A percentile compares a stretch with the other conserved stretches of the same genome.
phyloP scores from a whole-genome alignment of 2,888 invertebrate genomes.

The Nineta flava region DNA sequence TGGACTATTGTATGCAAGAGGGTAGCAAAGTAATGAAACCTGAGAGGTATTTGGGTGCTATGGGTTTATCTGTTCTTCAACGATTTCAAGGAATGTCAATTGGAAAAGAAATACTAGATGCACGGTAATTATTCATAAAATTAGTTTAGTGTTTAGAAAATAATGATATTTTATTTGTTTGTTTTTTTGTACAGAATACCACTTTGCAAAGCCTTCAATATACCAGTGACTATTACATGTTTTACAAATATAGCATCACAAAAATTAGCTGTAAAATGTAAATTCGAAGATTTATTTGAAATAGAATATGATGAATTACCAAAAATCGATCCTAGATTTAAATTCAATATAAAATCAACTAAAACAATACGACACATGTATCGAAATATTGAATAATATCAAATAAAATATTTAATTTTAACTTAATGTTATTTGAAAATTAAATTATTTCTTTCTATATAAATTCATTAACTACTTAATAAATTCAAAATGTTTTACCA shows the following conservation, averaged over 20 bases:
- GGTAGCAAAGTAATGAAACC: background rate
- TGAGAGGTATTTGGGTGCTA: slow-evolving; percentile 19
- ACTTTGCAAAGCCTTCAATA: slow-evolving; percentile 32
- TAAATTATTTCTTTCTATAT: background rate
- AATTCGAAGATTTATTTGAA: slow-evolving; percentile 28
- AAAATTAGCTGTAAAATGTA: slow-evolving; percentile 32
- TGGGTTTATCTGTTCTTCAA: slow-evolving; percentile 21
- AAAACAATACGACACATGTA: slow-evolving; percentile 14
- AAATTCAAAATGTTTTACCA: too few relatives aligned
- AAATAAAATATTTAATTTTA: background rate
- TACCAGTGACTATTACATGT: slow-evolving; percentile 33
- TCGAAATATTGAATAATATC: slow-evolving; percentile 3
- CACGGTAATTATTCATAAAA: slow-evolving; percentile 12
- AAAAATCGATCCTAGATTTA: slow-evolving; percentile 14
- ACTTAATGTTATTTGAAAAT: too few relatives aligned
- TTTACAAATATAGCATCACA: slow-evolving; percentile 38
- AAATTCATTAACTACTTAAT: too few relatives aligned
- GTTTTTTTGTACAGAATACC: background rate
- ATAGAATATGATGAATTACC: slow-evolving; percentile 32
- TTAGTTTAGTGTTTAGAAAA: background rate
- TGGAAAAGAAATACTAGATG: slow-evolving; percentile 14
- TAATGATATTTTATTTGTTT: background rate
- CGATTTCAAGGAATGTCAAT: slow-evolving; percentile 20
- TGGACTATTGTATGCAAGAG: slow-evolving; percentile 5
- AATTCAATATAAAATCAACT: slow-evolving; percentile 13